Evolutionary conservation across 2,797 vertebrate species (phyloP), one percentile per base, ranked within the genome.

Genomic region (Clarias pachynema): DNA sequence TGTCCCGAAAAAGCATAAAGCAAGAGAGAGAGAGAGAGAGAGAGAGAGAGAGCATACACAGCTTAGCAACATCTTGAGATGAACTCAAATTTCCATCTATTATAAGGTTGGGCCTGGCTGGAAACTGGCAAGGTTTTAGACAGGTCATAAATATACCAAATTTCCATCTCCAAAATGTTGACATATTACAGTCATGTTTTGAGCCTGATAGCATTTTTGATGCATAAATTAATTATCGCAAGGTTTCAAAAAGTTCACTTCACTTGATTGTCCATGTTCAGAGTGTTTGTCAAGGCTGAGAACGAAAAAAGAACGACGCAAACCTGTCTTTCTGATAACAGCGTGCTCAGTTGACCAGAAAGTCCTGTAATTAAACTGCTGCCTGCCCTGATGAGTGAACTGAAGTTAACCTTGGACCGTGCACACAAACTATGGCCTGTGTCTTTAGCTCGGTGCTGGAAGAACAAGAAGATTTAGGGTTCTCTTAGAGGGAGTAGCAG

Each of bases 281-380:
- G 62, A 62, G 68, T 62, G 68, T 83, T 44, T 73, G 57, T 60
- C 37, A 31, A 53, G 26, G 9, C 79, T 3, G 26, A 53, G 79
- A 68, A 10, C 2, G 14, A 60, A 83, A 85, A 86, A 62, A 80
- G 79, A 63, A 79, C 69, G 84, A 85, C 49, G 31, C n/a, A 34
- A 62, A 74, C 62, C 86, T 87, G 87, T 91, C 89, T 69, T 37
- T 87, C 84, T 85, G 84, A 87, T 62, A 79, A 53, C 83, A 89
- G 80, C 22, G 62, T 78, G 88, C 86, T 89, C 92, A 91, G 89
- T 82, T 91, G 87, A 93, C 90, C 86, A 86, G 88, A 87, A 85
- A 78, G 83, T 82, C 85, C 89, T 88, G 82, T 91, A 92, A 93
- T 93, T 91, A 92, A 93, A 93, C 87, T 82, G 87, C 85, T 62